A percentile compares a stretch with the other conserved stretches of the same genome.
Conservation (phyloP, 1,140 invertebrate species). For the Drosophila santomea region DNA sequence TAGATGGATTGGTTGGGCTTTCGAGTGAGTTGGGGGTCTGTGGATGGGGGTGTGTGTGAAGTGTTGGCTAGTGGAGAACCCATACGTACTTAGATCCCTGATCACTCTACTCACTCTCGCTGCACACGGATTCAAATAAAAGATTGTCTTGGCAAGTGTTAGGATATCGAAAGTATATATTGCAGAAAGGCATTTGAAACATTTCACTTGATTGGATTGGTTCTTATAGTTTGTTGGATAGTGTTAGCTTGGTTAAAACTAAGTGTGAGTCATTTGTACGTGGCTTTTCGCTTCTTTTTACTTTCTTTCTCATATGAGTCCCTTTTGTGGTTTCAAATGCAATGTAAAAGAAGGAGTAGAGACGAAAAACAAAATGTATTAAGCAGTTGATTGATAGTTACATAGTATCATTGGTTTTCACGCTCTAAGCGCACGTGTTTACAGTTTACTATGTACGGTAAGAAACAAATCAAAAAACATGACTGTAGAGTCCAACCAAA, state of each 20-base stretch:
- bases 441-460: conserved; percentile 43
- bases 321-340: conserved; percentile 82
- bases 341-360: conserved; percentile 84
- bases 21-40: not conserved
- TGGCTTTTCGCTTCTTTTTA: conserved; percentile 84
- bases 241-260: conserved; percentile 62
- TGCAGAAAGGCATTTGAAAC: conserved; percentile 54
- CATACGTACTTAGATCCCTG: conserved; percentile 51
- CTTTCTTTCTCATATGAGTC: conserved; percentile 84
- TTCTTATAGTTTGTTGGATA: conserved; percentile 34
- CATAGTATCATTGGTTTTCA: conserved; percentile 51
- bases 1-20: not conserved
- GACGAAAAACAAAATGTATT: conserved; percentile 82
- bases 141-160: conserved; percentile 48
- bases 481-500: conserved; percentile 32
- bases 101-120: conserved; percentile 54
- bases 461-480: conserved; percentile 32
- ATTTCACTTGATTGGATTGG: conserved; percentile 43
- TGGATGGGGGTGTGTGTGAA: not conserved
- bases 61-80: conserved; percentile 39
- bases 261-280: conserved; percentile 74
- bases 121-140: conserved; percentile 55
- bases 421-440: conserved; percentile 47
- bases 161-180: conserved; percentile 56
- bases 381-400: conserved; percentile 77